Evolutionary conservation across 2,113 vertebrate genomes (phyloP), one percentile per base, ranked within the genome.

Genomic region (Sakesphorus luctuosus): DNA sequence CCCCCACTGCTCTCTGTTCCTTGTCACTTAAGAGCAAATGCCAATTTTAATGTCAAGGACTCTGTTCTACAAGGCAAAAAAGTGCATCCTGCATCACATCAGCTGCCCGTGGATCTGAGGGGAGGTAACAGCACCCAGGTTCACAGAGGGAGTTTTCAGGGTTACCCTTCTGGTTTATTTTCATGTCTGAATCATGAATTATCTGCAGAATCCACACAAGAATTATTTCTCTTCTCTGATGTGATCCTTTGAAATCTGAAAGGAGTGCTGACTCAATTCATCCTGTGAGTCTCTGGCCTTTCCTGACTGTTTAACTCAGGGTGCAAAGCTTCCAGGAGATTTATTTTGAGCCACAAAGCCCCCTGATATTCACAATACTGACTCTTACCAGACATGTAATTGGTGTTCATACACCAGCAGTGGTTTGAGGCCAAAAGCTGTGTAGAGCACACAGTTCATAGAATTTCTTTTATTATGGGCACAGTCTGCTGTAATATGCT

Each of bases 371-470:
- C 84, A 84, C 21, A 90, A 52, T 36, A 38, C 33, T 29, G 47
- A 20, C 47, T 81, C 68, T 72, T 61, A 44, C 13, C 52, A 63
- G 17, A 58, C 8, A 5, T 0, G 15, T 7, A 8, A 18, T 0
- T 40, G 25, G 9, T 47, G 35, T 36, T 49, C 44, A 8, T 3
- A 19, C 10, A 25, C 10, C 7, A 92, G n/a, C 19, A 35, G 44
- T 0, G 62, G 5, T 59, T 71, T 9, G 49, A 72, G 43, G 50
- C 10, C 71, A 73, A 79, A 87, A 56, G 20, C 53, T 73, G 17
- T 1, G 0, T 0, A 26, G 44, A 78, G 5, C n/a, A n/a, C n/a
- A n/a, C n/a, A 56, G 19, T 11, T 84, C 12, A 24, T 18, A 35
- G 75, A 26, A 79, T 89, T 68, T 11, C 31, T 31, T 59, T 77